Evolutionary conservation across 2,113 vertebrate genomes (phyloP).

Genomic region (Sinocyclocheilus maitianheensis): DNA sequence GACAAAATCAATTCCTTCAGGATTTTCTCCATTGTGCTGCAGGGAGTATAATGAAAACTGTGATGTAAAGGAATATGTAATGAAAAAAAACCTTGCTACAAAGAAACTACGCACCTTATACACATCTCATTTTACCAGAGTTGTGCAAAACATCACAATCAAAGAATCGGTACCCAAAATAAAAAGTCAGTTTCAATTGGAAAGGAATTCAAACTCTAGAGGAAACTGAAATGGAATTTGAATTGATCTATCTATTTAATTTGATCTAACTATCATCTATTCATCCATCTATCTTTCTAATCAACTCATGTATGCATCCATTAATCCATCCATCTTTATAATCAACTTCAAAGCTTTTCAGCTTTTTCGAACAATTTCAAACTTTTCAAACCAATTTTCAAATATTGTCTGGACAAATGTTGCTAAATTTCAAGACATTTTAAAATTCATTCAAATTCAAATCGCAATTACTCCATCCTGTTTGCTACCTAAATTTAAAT

Average conservation of each 20-base stretch:
- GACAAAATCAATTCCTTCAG: slow-evolving; percentile 22
- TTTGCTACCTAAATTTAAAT: background rate
- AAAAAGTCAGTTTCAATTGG: background rate
- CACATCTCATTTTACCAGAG: background rate
- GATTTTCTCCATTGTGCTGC: background rate
- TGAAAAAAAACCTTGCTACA: background rate
- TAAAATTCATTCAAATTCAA: no score
- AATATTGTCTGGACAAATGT: no score
- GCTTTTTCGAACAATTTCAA: no score
- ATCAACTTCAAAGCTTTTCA: background rate
- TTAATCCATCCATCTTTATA: background rate
- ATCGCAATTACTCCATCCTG: background rate
- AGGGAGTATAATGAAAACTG: background rate
- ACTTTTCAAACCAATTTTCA: no score
- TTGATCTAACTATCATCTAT: background rate
- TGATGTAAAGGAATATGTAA: slow-evolving; percentile 10
- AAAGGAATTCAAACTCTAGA: background rate
- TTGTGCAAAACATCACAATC: background rate
- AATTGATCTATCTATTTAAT: background rate
- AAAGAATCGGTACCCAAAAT: background rate
- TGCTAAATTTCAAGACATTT: no score
- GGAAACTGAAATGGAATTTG: background rate
- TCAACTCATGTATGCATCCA: background rate
- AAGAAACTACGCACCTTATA: background rate
- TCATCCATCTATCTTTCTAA: background rate